A percentile compares a stretch with the other conserved stretches of the same genome.
Evolutionary conservation across 2,797 vertebrate species (phyloP).

Genomic region (Pachyuromys duprasi): DNA sequence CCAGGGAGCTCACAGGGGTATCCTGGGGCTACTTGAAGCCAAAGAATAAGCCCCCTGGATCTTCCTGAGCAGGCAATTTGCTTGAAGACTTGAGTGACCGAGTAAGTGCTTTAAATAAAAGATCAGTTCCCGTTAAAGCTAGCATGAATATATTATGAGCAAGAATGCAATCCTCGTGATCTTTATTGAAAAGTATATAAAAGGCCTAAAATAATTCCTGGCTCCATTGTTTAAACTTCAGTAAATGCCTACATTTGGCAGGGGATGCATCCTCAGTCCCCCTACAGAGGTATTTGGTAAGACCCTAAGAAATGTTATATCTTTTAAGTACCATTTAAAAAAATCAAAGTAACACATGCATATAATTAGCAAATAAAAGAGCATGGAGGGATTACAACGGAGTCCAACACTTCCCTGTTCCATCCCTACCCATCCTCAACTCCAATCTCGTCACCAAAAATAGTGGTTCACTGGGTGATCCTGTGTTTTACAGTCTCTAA

Average conservation of each 20-base stretch:
- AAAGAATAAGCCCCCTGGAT: slow-evolving; percentile 53
- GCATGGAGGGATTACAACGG: not conserved
- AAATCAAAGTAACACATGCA: slow-evolving; percentile 3
- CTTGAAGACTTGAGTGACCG: slow-evolving; percentile 34
- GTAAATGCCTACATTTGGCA: not conserved
- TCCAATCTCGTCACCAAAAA: not conserved
- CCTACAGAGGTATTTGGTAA: not conserved
- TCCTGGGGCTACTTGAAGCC: slow-evolving; percentile 60
- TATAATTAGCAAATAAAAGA: slow-evolving; percentile 50
- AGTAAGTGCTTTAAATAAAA: slow-evolving; percentile 64
- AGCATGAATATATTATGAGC: slow-evolving; percentile 31
- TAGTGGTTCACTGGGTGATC: not conserved
- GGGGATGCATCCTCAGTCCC: not conserved
- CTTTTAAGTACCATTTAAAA: not conserved
- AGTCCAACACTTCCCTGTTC: not conserved
- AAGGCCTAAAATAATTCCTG: slow-evolving; percentile 25
- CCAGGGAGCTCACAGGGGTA: not conserved
- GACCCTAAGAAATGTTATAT: slow-evolving; percentile 14
- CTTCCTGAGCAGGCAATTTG: slow-evolving; percentile 39
- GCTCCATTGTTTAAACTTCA: slow-evolving; percentile 38
- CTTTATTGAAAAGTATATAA: slow-evolving; percentile 16
- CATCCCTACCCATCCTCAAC: not conserved
- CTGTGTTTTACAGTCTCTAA: slow-evolving; percentile 14
- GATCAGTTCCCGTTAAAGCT: slow-evolving; percentile 50
- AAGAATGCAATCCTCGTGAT: slow-evolving; percentile 24